phyloP scores from a whole-genome alignment of 1,140 invertebrate species.

The Drosophila navojoa region DNA sequence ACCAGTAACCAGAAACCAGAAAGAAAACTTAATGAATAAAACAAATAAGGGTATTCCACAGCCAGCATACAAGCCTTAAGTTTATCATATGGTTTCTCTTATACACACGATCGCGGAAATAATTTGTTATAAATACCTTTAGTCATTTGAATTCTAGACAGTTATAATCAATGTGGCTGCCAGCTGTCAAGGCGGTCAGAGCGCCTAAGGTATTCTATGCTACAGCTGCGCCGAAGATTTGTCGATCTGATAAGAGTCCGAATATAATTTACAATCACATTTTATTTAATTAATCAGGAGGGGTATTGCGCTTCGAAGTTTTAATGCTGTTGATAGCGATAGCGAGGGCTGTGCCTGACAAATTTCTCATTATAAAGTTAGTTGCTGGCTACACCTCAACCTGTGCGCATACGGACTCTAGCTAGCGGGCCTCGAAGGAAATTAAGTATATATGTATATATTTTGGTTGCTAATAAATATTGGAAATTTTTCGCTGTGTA shows the following conservation, averaged over 20 bases:
- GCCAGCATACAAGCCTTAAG: neutral
- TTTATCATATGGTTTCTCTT: conserved; percentile 40
- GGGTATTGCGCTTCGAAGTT: conserved; percentile 60
- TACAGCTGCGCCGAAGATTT: conserved; percentile 57
- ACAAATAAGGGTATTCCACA: neutral
- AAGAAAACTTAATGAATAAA: neutral
- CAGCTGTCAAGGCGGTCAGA: conserved; percentile 45
- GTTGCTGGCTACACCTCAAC: conserved; percentile 52
- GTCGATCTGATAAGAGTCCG: conserved; percentile 49
- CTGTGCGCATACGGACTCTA: conserved; percentile 25
- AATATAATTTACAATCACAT: conserved; percentile 67
- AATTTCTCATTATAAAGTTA: conserved; percentile 35
- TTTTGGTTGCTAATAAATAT: conserved; percentile 7
- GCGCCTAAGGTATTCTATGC: conserved; percentile 39
- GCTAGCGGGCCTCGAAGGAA: neutral
- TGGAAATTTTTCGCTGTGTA: conserved; percentile 20
- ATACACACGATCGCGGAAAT: conserved; percentile 27
- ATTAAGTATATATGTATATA: neutral
- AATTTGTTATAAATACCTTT: neutral
- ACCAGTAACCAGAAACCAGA: too few species aligned
- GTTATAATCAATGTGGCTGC: conserved; percentile 58
- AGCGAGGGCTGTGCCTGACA: neutral
- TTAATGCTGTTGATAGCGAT: conserved; percentile 51
- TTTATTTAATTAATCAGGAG: conserved; percentile 76
- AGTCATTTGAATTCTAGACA: conserved; percentile 42